phyloP scores from a whole-genome alignment of 2,888 invertebrate species.

The Aproaerema taeniolella region DNA sequence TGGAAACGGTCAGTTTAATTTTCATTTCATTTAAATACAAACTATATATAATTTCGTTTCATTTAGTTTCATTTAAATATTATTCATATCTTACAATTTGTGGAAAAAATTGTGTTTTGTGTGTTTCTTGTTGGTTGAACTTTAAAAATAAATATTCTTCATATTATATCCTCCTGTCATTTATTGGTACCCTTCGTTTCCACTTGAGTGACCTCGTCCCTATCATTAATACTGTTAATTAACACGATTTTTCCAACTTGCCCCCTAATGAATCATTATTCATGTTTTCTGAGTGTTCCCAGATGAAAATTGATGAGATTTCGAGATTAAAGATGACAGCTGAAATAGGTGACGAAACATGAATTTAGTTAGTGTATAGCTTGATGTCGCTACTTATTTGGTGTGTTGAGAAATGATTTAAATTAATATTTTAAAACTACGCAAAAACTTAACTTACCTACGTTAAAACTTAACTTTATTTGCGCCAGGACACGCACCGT shows the following conservation, averaged over 20 bases:
- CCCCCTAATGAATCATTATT: constrained; percentile 23
- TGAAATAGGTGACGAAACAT: background rate
- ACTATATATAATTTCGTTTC: no score
- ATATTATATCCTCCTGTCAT: background rate
- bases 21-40: no score
- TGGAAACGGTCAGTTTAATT: background rate
- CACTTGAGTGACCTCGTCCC: constrained; percentile 25
- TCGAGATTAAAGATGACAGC: constrained; percentile 17
- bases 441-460: no score
- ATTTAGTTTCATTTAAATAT: no score
- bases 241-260: constrained; percentile 30
- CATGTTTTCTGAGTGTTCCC: constrained; percentile 15
- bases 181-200: constrained; percentile 21
- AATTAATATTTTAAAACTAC: no score
- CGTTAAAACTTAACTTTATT: no score
- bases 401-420: no score
- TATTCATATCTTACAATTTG: no score
- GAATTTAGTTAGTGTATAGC: no score
- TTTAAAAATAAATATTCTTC: background rate
- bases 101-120: background rate
- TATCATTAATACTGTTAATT: constrained; percentile 32
- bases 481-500: no score
- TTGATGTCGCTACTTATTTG: no score
- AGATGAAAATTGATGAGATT: constrained; percentile 17
- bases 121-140: background rate